Conservation (phyloP, 64 coral and sea anemone species). For the Actinia tenebrosa region DNA sequence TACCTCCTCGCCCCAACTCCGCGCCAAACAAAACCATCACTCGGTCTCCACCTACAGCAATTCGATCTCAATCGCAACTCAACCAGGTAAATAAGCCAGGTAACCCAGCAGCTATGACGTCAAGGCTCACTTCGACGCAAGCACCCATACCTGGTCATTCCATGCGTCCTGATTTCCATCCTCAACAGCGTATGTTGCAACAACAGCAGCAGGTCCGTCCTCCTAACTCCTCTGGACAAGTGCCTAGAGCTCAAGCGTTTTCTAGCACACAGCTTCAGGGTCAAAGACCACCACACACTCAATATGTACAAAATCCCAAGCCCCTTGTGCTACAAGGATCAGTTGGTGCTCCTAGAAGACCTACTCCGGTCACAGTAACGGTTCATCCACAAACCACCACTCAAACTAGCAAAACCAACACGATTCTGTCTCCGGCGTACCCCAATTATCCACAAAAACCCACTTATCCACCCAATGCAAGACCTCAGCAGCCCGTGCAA, state of each 20-base stretch:
- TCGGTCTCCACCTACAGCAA: background rate
- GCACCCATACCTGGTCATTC: constrained; percentile 54
- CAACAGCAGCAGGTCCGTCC: background rate
- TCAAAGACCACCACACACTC: constrained; percentile 28
- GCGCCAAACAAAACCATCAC: background rate
- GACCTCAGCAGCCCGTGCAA: background rate
- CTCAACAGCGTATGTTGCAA: background rate
- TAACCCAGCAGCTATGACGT: constrained; percentile 5
- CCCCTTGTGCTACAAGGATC: background rate
- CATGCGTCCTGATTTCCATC: background rate
- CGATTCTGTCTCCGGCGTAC: constrained; percentile 1
- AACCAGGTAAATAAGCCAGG: constrained; percentile 7
- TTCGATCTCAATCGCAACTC: background rate
- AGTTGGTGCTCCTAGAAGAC: constrained; percentile 14
- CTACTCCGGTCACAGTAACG: constrained; percentile 70
- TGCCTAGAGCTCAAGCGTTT: background rate
- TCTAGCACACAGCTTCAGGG: constrained; percentile 6
- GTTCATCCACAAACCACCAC: constrained; percentile 82
- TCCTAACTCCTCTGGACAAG: background rate
- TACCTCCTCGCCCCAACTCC: background rate
- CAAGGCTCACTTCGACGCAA: constrained; percentile 59
- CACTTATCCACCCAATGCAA: constrained; percentile 1
- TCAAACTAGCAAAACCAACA: constrained; percentile 28
- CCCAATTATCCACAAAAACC: constrained; percentile 17
- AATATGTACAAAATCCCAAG: constrained; percentile 4